Evolutionary conservation across 2,888 invertebrate genomes (phyloP).

Genomic region (Chrysolina oricalcia): DNA sequence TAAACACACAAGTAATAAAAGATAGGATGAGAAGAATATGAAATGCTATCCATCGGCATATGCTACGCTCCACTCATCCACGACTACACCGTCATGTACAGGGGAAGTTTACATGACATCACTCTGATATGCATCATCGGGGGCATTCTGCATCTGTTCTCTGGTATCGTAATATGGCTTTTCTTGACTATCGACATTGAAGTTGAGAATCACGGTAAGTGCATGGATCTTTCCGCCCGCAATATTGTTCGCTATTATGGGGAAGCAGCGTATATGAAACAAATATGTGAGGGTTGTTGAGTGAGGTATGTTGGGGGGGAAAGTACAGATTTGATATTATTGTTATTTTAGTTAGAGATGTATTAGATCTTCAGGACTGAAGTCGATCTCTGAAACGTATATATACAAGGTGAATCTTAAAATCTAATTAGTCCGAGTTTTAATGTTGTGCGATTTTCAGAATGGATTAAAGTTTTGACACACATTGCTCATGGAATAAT

Average conservation of each 20-base stretch:
- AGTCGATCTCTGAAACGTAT: no score
- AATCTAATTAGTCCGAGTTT: no score
- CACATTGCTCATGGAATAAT: no score
- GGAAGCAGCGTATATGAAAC: background rate
- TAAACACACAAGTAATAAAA: no score
- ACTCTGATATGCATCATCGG: slow-evolving; percentile 80
- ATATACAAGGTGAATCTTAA: no score
- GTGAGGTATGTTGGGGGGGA: background rate
- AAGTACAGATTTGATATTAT: slow-evolving; percentile 6
- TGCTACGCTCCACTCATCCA: slow-evolving; percentile 89
- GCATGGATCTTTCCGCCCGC: background rate
- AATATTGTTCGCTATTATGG: slow-evolving; percentile 3
- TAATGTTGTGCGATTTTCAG: no score
- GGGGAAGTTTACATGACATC: slow-evolving; percentile 81
- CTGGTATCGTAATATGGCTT: slow-evolving; percentile 91
- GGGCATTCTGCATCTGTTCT: slow-evolving; percentile 83
- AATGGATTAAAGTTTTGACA: no score
- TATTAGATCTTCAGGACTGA: background rate
- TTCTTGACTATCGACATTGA: slow-evolving; percentile 86
- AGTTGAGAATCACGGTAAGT: slow-evolving; percentile 73
- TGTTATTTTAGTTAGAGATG: background rate
- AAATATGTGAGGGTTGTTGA: background rate
- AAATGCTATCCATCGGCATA: slow-evolving; percentile 83
- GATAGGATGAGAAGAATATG: no score
- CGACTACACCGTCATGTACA: slow-evolving; percentile 86